Evolutionary conservation across 2,888 invertebrate genomes (phyloP).

Genomic region (Eupithecia exiguata): DNA sequence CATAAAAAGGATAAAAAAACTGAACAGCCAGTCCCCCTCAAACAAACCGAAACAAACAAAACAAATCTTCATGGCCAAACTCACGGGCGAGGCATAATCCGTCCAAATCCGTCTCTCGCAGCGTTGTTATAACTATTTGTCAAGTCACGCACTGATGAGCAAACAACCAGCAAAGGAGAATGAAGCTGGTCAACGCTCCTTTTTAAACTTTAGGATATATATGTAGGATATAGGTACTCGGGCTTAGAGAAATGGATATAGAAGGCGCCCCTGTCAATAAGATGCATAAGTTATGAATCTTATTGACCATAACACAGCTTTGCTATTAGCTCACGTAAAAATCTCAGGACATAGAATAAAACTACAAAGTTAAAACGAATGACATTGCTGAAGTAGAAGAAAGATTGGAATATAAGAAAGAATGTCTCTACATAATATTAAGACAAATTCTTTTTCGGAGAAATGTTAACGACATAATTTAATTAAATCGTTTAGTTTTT

Average conservation of each 20-base stretch:
- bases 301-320: background rate
- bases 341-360: background rate
- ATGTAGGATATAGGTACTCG: background rate
- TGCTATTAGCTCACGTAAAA: background rate
- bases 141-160: slow-evolving; percentile 69
- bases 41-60: slow-evolving; percentile 40
- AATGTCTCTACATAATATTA: background rate
- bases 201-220: background rate
- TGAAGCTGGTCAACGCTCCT: slow-evolving; percentile 25
- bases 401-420: background rate
- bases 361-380: background rate
- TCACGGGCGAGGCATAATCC: slow-evolving; percentile 41
- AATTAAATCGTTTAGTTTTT: background rate
- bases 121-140: slow-evolving; percentile 60
- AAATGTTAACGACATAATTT: background rate
- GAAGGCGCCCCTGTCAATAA: background rate
- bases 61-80: slow-evolving; percentile 69
- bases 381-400: background rate
- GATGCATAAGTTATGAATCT: too few species aligned
- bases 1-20: slow-evolving; percentile 23
- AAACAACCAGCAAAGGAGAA: slow-evolving; percentile 26
- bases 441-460: background rate
- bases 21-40: slow-evolving; percentile 19
- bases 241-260: background rate
- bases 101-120: slow-evolving; percentile 61